phyloP scores from a whole-genome alignment of 2,797 vertebrate species.

The Myripristis murdjan region DNA sequence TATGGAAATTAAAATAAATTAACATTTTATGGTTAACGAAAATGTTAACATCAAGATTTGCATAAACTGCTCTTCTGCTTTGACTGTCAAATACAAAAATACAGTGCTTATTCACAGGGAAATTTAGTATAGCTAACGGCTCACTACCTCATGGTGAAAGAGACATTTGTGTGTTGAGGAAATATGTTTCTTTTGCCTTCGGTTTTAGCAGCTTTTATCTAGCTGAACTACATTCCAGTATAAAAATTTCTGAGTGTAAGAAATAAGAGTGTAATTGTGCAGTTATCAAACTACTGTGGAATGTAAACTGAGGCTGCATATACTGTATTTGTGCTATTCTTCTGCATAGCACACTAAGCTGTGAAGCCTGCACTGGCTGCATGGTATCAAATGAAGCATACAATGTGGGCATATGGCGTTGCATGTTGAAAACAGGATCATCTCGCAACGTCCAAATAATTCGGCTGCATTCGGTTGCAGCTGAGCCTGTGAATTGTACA shows the following conservation, averaged over 20 bases:
- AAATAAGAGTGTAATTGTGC: no score
- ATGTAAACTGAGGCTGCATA: not conserved
- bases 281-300: not conserved
- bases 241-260: no score
- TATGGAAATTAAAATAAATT: not conserved
- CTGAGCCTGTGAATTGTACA: constrained; percentile 10
- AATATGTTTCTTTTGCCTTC: no score
- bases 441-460: constrained; percentile 50
- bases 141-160: no score
- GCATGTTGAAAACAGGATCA: constrained; percentile 45
- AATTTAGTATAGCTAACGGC: not conserved
- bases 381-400: constrained; percentile 52
- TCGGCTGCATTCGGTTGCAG: constrained; percentile 29
- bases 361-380: constrained; percentile 41
- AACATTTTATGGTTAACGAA: not conserved
- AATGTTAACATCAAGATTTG: not conserved
- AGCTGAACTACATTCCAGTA: no score
- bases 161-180: no score
- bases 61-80: not conserved
- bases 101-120: not conserved
- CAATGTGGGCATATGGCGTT: constrained; percentile 61
- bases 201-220: no score
- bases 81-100: not conserved
- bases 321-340: not conserved
- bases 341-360: constrained; percentile 14